A percentile compares a stretch with the other conserved stretches of the same genome.
Evolutionary conservation across 30 jellyfish, hydroid and myxozoan genomes (phyloP).

Genomic region (Hydractinia symbiolongicarpus): DNA sequence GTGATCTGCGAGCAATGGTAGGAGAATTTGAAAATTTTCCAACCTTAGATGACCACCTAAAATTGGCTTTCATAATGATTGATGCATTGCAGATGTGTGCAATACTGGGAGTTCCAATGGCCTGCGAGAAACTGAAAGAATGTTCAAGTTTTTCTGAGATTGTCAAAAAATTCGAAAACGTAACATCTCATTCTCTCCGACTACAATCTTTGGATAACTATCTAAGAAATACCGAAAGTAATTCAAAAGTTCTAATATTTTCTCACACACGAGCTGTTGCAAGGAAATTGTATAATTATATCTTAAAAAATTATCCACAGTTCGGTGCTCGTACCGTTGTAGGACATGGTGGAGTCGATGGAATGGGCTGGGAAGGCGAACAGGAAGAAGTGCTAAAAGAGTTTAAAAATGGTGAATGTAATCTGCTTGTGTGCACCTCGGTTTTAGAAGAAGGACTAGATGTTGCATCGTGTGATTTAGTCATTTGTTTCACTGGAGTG

Average conservation of each 20-base stretch:
- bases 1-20: constrained; percentile 48
- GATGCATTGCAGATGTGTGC: constrained; percentile 50
- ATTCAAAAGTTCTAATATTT: constrained; percentile 43
- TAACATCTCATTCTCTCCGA: constrained; percentile 15
- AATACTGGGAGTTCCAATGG: constrained; percentile 49
- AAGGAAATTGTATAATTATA: constrained; percentile 9
- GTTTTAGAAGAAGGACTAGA: constrained; percentile 87
- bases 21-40: constrained; percentile 27
- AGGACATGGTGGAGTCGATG: constrained; percentile 79
- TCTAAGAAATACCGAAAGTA: constrained; percentile 16
- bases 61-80: constrained; percentile 25
- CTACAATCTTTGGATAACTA: constrained; percentile 21
- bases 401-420: constrained; percentile 45
- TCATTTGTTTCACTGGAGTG: constrained; percentile 51
- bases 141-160: constrained; percentile 3
- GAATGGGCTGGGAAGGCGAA: constrained; percentile 78
- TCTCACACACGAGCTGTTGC: constrained; percentile 48
- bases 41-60: constrained; percentile 3
- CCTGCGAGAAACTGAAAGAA: constrained; percentile 22
- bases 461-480: constrained; percentile 65
- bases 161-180: not conserved
- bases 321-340: constrained; percentile 40
- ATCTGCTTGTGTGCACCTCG: constrained; percentile 59
- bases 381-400: constrained; percentile 45
- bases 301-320: constrained; percentile 29